A percentile compares a stretch with the other conserved stretches of the same genome.
These are phyloP conservation scores for Capreolus pygargus DNA, from an alignment of 2,113 vertebrate species.

Conservation along the genomic window DNA sequence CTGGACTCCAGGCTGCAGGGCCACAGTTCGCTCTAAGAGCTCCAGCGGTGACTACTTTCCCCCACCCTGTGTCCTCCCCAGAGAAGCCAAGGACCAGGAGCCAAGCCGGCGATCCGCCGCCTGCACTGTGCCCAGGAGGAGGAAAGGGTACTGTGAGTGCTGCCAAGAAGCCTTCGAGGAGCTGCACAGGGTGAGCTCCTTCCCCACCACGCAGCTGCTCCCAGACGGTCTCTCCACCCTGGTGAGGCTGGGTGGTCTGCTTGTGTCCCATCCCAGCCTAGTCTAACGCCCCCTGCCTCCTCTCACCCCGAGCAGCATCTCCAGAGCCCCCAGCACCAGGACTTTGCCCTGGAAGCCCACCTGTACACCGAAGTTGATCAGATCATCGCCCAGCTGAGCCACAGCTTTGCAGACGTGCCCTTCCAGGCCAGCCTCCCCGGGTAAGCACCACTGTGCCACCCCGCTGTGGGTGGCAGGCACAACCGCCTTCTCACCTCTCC, in stretches of 20 bases:
- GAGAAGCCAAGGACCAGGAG: slow-evolving; percentile 55
- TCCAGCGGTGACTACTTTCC: neutral
- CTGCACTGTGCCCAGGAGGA: slow-evolving; percentile 73
- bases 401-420: slow-evolving; percentile 62
- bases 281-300: neutral
- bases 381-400: slow-evolving; percentile 81
- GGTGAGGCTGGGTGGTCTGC: neutral
- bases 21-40: neutral
- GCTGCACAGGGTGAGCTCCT: slow-evolving; percentile 80
- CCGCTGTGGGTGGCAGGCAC: fast-evolving
- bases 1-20: neutral
- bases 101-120: slow-evolving; percentile 26
- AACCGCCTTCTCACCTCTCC: fast-evolving
- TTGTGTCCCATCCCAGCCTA: fast-evolving
- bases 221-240: neutral
- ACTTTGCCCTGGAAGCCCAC: slow-evolving; percentile 79
- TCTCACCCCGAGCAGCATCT: slow-evolving; percentile 82
- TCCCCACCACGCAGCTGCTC: neutral
- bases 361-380: slow-evolving; percentile 82
- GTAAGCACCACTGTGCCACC: fast-evolving
- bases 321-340: slow-evolving; percentile 82
- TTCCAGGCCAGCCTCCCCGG: slow-evolving; percentile 31
- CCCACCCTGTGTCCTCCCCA: neutral
- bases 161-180: slow-evolving; percentile 86
- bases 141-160: slow-evolving; percentile 88